Percentiles rank a stretch among this genome's conserved stretches.
Evolutionary conservation across 2,888 invertebrate species (phyloP).

Genomic region (Eilema caniola): DNA sequence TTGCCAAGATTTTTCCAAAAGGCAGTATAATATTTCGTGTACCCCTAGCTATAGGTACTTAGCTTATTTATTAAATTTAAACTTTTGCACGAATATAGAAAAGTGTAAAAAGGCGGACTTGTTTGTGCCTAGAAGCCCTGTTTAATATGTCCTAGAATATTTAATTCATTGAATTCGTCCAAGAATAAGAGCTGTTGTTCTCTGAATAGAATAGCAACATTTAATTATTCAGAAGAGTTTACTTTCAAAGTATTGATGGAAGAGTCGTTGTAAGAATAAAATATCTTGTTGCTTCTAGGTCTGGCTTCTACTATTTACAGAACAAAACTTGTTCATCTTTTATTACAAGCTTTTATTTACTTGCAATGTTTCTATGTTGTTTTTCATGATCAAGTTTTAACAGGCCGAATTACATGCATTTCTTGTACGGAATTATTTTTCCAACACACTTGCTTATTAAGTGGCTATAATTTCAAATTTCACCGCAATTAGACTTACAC

Average conservation of each 20-base stretch:
- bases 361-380: too few relatives aligned
- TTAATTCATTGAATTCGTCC: slow-evolving; percentile 14
- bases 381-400: too few relatives aligned
- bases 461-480: too few relatives aligned
- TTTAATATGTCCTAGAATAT: background rate
- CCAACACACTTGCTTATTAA: too few relatives aligned
- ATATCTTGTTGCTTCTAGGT: slow-evolving; percentile 27
- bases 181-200: slow-evolving; percentile 1
- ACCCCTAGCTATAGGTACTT: too few relatives aligned
- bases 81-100: too few relatives aligned
- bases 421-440: too few relatives aligned
- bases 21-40: too few relatives aligned
- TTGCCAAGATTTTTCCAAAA: background rate
- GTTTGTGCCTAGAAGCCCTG: background rate
- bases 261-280: slow-evolving; percentile 32
- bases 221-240: slow-evolving; percentile 25
- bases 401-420: too few relatives aligned
- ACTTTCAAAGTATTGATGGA: slow-evolving; percentile 30
- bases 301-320: background rate
- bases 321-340: background rate
- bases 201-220: slow-evolving; percentile 4
- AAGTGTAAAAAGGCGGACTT: too few relatives aligned
- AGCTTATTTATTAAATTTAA: too few relatives aligned
- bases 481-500: too few relatives aligned
- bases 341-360: background rate